Evolutionary conservation across 1,140 invertebrate genomes (phyloP), one percentile per base, ranked within the genome.

Genomic region (Heterodera schachtii): DNA sequence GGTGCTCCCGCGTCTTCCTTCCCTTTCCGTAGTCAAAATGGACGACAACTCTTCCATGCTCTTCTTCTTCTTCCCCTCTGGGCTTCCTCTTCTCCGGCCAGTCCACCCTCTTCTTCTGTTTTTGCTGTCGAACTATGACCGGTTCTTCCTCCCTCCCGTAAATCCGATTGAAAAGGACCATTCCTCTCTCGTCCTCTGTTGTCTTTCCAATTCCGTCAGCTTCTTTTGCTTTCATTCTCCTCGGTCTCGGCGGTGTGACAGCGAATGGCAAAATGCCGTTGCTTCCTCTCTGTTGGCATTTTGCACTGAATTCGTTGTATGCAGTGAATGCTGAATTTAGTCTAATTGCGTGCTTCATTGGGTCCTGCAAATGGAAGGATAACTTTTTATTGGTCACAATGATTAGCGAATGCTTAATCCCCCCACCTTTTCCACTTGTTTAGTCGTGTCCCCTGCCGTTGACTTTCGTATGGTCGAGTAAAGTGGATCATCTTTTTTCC

Each of bases 251-350:
- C 19, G 75, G 66, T 8, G 46, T 76, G 43, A 64, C 57, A 57
- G 66, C 44, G 57, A 21, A 76, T 76, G 66, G 64, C 44, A 78
- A 44, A 41, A 70, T 69, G 41, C 69, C 60, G 19, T 78, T 69
- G 41, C 69, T 64, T 21, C 69, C 76, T 21, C 19, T 64, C 16
- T 78, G 77, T 70, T 78, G 21, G 43, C 47, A 47, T 41, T 70
- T 49, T 41, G 21, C 44, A n/a, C n/a, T 64, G 70, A 78, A 78
- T 41, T 78, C 70, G 66, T 13, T 70, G 41, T 78, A 78, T 3
- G 77, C 60, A 69, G 77, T 78, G 21, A 78, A 78, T 69, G 77
- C 77, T 13, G 77, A 78, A 21, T 78, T 71, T n/a, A 13, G 64
- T n/a, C 44, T 47, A 21, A 21, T 70, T 16, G 43, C 16, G n/a